These are phyloP conservation scores for Actinia equina DNA, from an alignment of 64 coral and sea anemone genomes.

Conservation along the genomic window DNA sequence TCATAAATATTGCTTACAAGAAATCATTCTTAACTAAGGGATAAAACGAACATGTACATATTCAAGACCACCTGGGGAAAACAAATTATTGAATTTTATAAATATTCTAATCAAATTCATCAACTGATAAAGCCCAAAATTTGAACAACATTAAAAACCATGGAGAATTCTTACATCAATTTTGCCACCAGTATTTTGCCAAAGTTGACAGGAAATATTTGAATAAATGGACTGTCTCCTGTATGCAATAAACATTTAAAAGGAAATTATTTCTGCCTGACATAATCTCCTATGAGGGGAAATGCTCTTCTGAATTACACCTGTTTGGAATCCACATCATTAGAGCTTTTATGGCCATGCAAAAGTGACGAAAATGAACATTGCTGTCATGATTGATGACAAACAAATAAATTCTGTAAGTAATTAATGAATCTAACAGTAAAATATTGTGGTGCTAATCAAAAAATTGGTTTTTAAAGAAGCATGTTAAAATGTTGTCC, in stretches of 20 bases:
- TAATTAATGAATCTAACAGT: neutral
- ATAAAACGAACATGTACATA: neutral
- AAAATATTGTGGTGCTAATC: neutral
- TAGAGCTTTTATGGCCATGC: neutral
- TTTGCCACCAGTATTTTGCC: neutral
- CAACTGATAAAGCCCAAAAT: neutral
- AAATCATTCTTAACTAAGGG: neutral
- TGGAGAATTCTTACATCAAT: neutral
- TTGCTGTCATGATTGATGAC: neutral
- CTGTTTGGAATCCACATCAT: neutral
- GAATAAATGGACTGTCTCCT: neutral
- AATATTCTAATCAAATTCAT: neutral
- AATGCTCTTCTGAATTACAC: neutral
- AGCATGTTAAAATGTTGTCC: neutral
- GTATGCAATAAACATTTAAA: constrained; percentile 1
- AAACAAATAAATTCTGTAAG: neutral
- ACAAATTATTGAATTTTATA: constrained; percentile 4
- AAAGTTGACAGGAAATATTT: neutral
- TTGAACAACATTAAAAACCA: neutral
- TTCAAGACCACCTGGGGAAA: constrained; percentile 1
- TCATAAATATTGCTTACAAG: neutral
- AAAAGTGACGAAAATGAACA: neutral
- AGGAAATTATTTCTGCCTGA: neutral
- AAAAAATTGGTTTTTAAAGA: neutral
- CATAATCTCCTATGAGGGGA: neutral